phyloP scores from a whole-genome alignment of 2,888 invertebrate genomes.

The Archips xylosteana region DNA sequence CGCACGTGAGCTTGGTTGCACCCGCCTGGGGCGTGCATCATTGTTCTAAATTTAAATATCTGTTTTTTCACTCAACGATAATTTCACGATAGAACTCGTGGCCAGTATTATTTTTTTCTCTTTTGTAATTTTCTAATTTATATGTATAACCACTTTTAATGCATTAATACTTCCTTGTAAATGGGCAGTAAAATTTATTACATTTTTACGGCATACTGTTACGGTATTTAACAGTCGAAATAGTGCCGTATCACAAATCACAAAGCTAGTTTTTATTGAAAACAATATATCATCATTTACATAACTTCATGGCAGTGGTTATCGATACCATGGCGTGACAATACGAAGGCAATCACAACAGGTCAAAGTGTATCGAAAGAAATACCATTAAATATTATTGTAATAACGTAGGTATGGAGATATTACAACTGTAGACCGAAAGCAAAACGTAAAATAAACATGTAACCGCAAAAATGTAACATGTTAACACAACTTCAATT shows the following conservation, averaged over 20 bases:
- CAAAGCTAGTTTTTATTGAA: background rate
- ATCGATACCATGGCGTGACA: background rate
- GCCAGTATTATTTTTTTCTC: background rate
- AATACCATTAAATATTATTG: background rate
- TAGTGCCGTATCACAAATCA: background rate
- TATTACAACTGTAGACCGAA: background rate
- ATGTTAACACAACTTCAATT: background rate
- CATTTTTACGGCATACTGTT: background rate
- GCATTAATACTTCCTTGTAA: background rate
- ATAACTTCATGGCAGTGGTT: background rate
- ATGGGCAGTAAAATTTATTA: background rate
- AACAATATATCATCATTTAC: background rate
- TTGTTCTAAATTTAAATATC: constrained; percentile 27
- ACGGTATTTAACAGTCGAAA: background rate
- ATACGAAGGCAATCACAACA: background rate
- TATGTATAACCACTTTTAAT: background rate
- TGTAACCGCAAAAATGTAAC: background rate
- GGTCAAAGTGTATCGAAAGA: constrained; percentile 14
- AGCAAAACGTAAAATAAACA: background rate
- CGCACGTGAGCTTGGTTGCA: background rate
- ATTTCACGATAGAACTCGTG: background rate
- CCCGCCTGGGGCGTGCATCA: constrained; percentile 3
- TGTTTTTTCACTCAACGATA: background rate
- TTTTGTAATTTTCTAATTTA: background rate
- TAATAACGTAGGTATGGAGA: background rate